These are phyloP conservation scores for Bombyx mandarina DNA, from an alignment of 1,140 invertebrate species.

Conservation along the genomic window DNA sequence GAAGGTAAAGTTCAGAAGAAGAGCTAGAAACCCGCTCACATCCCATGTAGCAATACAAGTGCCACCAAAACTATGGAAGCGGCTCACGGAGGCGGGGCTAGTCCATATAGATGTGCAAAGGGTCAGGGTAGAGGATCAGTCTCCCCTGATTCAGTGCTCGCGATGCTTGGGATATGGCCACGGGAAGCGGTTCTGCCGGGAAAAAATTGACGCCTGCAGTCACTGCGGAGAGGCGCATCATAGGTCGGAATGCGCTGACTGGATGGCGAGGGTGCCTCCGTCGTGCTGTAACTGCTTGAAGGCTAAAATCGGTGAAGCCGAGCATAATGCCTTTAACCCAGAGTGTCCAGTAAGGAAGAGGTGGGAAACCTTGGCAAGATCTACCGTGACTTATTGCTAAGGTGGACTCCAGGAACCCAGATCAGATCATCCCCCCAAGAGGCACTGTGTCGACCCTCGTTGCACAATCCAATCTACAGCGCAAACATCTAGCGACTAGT, in stretches of 20 bases:
- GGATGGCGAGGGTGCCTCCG: not conserved
- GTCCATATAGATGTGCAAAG: slow-evolving; percentile 7
- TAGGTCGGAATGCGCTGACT: slow-evolving; percentile 5
- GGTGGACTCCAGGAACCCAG: not conserved
- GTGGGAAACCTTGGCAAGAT: too few relatives aligned
- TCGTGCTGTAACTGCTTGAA: slow-evolving; percentile 3
- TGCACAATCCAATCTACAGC: slow-evolving; percentile 4
- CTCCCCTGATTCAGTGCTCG: slow-evolving; percentile 6
- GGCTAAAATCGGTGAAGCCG: not conserved
- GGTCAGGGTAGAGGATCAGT: slow-evolving; percentile 1
- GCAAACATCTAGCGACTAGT: slow-evolving; percentile 1
- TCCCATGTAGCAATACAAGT: not conserved
- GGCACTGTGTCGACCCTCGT: not conserved
- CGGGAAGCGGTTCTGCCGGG: slow-evolving; percentile 6
- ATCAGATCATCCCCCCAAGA: not conserved
- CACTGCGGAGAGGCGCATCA: slow-evolving; percentile 12
- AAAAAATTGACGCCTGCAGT: slow-evolving; percentile 5
- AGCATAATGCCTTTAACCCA: too few relatives aligned
- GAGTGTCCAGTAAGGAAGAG: too few relatives aligned
- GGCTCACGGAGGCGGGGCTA: too few relatives aligned
- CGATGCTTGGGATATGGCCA: slow-evolving; percentile 13
- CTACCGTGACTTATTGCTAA: not conserved
- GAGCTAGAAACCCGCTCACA: not conserved
- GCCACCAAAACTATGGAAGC: slow-evolving; percentile 7
- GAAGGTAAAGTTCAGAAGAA: not conserved